A percentile compares a stretch with the other conserved stretches of the same genome.
Conservation (phyloP, 2,113 vertebrate species). For the Kryptolebias marmoratus region DNA sequence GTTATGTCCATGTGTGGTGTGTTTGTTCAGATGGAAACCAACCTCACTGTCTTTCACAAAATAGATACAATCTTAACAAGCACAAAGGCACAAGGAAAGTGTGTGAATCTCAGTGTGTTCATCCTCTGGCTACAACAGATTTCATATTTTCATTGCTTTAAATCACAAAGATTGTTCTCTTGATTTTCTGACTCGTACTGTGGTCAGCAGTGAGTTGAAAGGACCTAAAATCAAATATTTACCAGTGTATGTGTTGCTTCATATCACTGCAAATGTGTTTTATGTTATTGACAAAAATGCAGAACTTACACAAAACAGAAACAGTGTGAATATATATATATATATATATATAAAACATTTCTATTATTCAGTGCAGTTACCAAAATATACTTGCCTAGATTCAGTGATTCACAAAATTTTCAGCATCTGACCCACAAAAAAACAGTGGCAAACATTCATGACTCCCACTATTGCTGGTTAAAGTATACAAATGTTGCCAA, state of each 20-base stretch:
- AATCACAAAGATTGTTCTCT: constrained; percentile 64
- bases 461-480: no score
- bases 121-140: constrained; percentile 61
- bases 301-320: no score
- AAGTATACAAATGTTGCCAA: no score
- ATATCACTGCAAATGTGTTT: no score
- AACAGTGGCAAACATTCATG: no score
- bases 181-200: constrained; percentile 59
- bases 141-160: constrained; percentile 65
- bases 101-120: constrained; percentile 23
- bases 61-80: constrained; percentile 75
- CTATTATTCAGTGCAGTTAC: no score
- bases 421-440: no score
- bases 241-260: constrained; percentile 21
- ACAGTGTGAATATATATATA: no score
- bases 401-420: no score
- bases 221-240: constrained; percentile 60
- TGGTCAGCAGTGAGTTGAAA: constrained; percentile 38
- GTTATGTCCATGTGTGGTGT: constrained; percentile 32
- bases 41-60: constrained; percentile 64
- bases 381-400: no score
- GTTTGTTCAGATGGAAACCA: constrained; percentile 64
- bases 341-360: no score
- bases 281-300: no score
- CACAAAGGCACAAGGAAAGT: constrained; percentile 60